These are phyloP conservation scores for Chiloscyllium punctatum DNA, from an alignment of 2,797 vertebrate genomes.

Conservation along the genomic window DNA sequence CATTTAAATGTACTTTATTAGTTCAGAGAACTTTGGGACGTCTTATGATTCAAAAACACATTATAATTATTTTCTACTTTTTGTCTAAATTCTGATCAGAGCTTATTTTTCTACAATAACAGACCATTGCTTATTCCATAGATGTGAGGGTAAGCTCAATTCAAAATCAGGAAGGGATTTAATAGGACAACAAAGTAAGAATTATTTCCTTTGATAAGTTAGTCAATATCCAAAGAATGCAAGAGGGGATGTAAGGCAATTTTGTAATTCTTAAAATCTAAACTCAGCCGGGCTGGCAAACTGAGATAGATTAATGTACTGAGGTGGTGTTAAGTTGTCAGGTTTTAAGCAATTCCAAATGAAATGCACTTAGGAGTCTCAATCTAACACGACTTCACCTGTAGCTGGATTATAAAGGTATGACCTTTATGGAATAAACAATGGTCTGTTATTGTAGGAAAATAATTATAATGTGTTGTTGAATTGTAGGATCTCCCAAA, in stretches of 20 bases:
- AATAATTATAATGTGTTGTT: neutral
- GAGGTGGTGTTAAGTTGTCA: neutral
- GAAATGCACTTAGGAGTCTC: neutral
- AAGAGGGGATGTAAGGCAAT: neutral
- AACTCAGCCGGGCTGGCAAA: neutral
- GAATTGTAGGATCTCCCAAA: neutral
- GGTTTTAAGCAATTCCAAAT: conserved; percentile 8
- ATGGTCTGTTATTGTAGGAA: neutral
- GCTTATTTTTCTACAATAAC: neutral
- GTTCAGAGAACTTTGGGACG: neutral
- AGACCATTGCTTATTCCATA: neutral
- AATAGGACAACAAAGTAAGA: neutral
- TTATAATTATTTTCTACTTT: neutral
- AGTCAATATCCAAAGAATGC: neutral
- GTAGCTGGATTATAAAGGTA: neutral
- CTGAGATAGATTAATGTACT: neutral
- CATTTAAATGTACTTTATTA: neutral
- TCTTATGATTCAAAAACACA: neutral
- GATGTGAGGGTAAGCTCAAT: neutral
- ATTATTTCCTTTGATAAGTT: neutral
- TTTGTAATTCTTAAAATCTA: neutral
- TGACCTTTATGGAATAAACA: neutral
- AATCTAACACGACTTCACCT: neutral
- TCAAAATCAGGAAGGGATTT: neutral
- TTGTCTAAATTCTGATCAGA: neutral